These are phyloP conservation scores for Synergus japonicus DNA, from an alignment of 2,888 invertebrate genomes.

Conservation along the genomic window DNA sequence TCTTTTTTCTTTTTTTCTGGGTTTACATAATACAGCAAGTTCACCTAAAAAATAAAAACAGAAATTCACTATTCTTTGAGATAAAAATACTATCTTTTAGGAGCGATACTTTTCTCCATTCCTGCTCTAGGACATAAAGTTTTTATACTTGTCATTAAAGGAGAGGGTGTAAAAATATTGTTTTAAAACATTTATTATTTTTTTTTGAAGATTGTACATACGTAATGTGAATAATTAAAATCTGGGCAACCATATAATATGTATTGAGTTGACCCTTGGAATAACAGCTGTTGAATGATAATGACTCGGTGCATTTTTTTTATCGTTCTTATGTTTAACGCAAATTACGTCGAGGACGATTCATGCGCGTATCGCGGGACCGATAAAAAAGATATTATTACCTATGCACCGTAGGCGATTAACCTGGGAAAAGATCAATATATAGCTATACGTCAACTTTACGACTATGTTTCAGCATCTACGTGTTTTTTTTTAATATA, in stretches of 20 bases:
- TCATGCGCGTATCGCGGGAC: not conserved
- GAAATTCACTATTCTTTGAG: not conserved
- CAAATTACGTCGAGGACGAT: not conserved
- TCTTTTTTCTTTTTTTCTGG: no score
- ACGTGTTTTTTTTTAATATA: not conserved
- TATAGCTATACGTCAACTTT: not conserved
- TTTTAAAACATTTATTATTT: not conserved
- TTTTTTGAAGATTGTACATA: not conserved
- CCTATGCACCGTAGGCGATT: not conserved
- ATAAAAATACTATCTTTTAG: not conserved
- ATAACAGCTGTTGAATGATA: conserved; percentile 24
- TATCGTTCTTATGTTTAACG: conserved; percentile 24
- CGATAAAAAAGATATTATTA: conserved; percentile 3
- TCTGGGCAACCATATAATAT: conserved; percentile 2
- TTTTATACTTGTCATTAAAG: not conserved
- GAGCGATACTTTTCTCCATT: not conserved
- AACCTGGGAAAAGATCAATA: not conserved
- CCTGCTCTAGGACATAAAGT: not conserved
- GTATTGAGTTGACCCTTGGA: conserved; percentile 5
- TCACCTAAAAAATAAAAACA: not conserved
- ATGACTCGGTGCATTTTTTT: conserved; percentile 32
- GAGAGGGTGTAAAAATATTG: not conserved
- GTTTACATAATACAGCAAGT: no score
- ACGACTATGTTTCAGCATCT: not conserved
- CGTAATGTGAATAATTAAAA: not conserved